Evolutionary conservation across 2,888 invertebrate genomes (phyloP).

Genomic region (Drosophila nr. medialis): DNA sequence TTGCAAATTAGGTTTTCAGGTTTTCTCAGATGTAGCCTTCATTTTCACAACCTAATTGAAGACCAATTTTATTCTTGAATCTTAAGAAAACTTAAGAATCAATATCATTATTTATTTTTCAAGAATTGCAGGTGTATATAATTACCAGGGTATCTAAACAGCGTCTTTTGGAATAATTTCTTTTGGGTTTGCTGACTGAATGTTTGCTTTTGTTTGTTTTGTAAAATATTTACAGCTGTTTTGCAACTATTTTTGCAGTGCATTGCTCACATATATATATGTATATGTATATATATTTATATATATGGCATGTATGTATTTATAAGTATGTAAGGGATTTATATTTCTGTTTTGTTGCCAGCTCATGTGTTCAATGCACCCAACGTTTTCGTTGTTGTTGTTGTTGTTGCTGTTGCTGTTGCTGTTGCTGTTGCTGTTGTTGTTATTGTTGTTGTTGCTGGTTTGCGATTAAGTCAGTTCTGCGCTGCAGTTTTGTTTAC

Average conservation of each 20-base stretch:
- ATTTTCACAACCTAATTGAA: background rate
- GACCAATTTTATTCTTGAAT: background rate
- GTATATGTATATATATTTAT: background rate
- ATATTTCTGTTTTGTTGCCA: slow-evolving; percentile 61
- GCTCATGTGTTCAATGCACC: slow-evolving; percentile 75
- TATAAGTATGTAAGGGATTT: slow-evolving; percentile 55
- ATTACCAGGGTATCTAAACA: slow-evolving; percentile 12
- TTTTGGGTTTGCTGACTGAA: slow-evolving; percentile 16
- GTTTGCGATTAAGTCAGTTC: slow-evolving; percentile 67
- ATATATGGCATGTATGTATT: slow-evolving; percentile 3
- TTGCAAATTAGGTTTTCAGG: no score
- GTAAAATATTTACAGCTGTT: slow-evolving; percentile 48
- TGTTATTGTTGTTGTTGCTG: slow-evolving; percentile 32
- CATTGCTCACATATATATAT: slow-evolving; percentile 9
- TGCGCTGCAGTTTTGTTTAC: slow-evolving; percentile 77
- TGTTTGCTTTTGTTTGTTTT: slow-evolving; percentile 20
- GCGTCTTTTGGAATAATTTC: slow-evolving; percentile 3
- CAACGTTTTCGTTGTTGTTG: slow-evolving; percentile 32
- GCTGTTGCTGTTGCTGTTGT: slow-evolving; percentile 22
- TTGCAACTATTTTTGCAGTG: slow-evolving; percentile 52
- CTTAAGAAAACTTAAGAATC: background rate
- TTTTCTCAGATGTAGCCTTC: no score
- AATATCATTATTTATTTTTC: background rate
- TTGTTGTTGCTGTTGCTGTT: slow-evolving; percentile 30
- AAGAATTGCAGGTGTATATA: background rate